phyloP scores from a whole-genome alignment of 2,888 invertebrate species.

The Teinopalpus imperialis region DNA sequence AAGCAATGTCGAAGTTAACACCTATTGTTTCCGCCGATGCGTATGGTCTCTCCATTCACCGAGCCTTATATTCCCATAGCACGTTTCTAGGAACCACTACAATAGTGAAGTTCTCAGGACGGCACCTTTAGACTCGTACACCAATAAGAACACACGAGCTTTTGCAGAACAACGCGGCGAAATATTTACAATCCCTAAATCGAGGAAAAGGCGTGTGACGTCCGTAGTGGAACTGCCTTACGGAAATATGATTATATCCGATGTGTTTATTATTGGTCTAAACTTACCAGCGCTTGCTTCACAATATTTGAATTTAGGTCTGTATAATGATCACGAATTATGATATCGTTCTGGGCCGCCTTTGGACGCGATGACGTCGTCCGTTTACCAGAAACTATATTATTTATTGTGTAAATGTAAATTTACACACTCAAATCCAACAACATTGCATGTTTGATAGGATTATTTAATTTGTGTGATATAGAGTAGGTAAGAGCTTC shows the following conservation, averaged over 20 bases:
- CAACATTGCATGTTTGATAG: no score
- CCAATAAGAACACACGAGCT: slow-evolving; percentile 32
- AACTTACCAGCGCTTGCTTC: slow-evolving; percentile 10
- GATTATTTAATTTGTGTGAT: slow-evolving; percentile 49
- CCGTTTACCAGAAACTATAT: slow-evolving; percentile 9
- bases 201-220: slow-evolving; percentile 40
- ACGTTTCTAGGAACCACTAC: slow-evolving; percentile 53
- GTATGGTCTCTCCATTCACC: slow-evolving; percentile 25
- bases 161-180: slow-evolving; percentile 37
- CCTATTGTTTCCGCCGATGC: slow-evolving; percentile 59
- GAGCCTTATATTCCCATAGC: slow-evolving; percentile 25
- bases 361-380: slow-evolving; percentile 15
- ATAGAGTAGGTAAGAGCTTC: slow-evolving; percentile 56
- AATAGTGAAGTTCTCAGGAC: slow-evolving; percentile 59
- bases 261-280: slow-evolving; percentile 22
- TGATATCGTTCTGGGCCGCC: slow-evolving; percentile 20
- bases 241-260: slow-evolving; percentile 16
- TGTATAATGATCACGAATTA: slow-evolving; percentile 19
- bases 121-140: slow-evolving; percentile 43
- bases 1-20: slow-evolving; percentile 56
- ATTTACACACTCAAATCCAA: no score
- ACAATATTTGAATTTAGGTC: slow-evolving; percentile 15
- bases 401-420: slow-evolving; percentile 19
- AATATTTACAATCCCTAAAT: slow-evolving; percentile 39
- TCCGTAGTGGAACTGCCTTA: slow-evolving; percentile 5